Evolutionary conservation across 2,888 invertebrate genomes (phyloP).

Genomic region (Lasioglossum lativentre): DNA sequence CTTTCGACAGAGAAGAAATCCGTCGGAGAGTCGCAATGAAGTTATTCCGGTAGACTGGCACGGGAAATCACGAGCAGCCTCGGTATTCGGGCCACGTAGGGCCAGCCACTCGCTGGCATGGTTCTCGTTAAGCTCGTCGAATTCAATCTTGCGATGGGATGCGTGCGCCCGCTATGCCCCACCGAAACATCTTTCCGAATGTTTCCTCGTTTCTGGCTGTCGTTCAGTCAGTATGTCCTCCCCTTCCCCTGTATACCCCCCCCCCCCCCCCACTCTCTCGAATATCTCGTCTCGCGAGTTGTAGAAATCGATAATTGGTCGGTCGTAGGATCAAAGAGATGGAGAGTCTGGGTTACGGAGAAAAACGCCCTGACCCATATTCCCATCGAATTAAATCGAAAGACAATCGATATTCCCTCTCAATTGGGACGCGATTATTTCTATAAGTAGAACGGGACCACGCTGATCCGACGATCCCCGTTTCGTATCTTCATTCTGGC

Average conservation of each 20-base stretch:
- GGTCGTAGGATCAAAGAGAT: background rate
- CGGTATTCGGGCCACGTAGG: slow-evolving; percentile 59
- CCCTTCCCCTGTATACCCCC: background rate
- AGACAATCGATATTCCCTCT: background rate
- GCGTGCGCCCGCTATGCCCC: slow-evolving; percentile 27
- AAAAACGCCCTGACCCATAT: slow-evolving; percentile 10
- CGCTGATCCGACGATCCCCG: background rate
- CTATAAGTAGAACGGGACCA: slow-evolving; percentile 13
- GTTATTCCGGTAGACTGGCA: slow-evolving; percentile 55
- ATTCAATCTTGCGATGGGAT: slow-evolving; percentile 55
- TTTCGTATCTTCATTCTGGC: background rate
- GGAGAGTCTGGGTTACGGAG: slow-evolving; percentile 1
- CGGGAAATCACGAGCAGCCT: slow-evolving; percentile 53
- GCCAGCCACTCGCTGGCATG: slow-evolving; percentile 54
- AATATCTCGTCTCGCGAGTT: background rate
- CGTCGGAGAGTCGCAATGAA: slow-evolving; percentile 46
- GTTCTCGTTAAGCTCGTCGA: slow-evolving; percentile 61
- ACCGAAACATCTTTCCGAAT: slow-evolving; percentile 48
- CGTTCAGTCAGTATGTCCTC: background rate
- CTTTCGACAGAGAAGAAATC: slow-evolving; percentile 24
- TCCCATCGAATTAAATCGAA: slow-evolving; percentile 1
- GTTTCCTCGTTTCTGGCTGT: slow-evolving; percentile 12
- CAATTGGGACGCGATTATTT: slow-evolving; percentile 26
- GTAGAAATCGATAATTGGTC: slow-evolving; percentile 4
- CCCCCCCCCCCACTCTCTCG: background rate